These are phyloP conservation scores for Chaenocephalus aceratus DNA, from an alignment of 2,113 vertebrate species.

Conservation along the genomic window DNA sequence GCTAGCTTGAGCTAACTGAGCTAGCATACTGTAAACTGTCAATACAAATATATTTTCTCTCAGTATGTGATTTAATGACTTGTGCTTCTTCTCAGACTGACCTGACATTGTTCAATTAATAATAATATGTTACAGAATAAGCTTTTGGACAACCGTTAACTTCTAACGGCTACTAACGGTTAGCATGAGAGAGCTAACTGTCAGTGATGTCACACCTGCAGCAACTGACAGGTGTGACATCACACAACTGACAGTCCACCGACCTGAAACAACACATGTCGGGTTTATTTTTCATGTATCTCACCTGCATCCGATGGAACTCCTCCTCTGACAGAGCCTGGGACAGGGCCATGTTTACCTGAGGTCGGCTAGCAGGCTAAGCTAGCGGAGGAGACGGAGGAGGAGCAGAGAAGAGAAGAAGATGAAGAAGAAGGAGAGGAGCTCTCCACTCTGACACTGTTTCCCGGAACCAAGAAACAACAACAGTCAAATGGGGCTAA, in stretches of 20 bases:
- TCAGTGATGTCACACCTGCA: conserved; percentile 5
- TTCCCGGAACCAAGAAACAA: not conserved
- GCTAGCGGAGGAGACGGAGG: conserved; percentile 40
- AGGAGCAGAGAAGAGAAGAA: not conserved
- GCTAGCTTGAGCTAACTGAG: not conserved
- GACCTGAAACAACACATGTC: not conserved
- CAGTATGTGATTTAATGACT: not conserved
- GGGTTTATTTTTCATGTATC: not conserved
- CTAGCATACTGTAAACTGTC: not conserved
- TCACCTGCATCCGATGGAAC: conserved; percentile 96
- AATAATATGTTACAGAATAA: no score
- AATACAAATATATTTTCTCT: no score
- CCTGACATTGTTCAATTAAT: not conserved
- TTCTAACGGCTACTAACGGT: not conserved
- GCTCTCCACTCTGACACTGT: conserved; percentile 50
- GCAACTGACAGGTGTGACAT: not conserved
- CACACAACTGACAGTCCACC: conserved; percentile 13
- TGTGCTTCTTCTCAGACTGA: fast-evolving
- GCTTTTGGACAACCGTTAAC: conserved; percentile 5
- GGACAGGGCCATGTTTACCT: conserved; percentile 84
- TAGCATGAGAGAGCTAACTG: conserved; percentile 48
- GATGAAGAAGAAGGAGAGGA: not conserved
- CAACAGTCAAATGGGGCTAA: not conserved
- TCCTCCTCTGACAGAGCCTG: conserved; percentile 97
- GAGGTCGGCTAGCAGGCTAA: conserved; percentile 57